Conservation (phyloP, 2,113 vertebrate species). For the Tragulus kanchil region DNA sequence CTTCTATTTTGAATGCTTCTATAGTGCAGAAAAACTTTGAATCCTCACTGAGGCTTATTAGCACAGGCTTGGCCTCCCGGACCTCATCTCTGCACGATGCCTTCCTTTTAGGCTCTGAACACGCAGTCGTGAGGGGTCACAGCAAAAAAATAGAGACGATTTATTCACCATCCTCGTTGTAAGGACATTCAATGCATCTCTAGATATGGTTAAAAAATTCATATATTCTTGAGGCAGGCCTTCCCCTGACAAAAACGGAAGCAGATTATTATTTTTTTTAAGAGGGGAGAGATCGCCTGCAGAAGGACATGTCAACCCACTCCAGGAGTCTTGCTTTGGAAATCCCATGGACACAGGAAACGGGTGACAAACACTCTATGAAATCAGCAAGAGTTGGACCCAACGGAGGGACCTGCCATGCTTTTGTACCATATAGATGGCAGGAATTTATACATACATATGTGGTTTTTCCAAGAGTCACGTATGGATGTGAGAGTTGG, state of each 20-base stretch:
- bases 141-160: background rate
- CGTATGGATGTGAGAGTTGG: no score
- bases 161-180: background rate
- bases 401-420: background rate
- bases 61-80: background rate
- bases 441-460: background rate
- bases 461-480: background rate
- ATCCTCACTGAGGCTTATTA: background rate
- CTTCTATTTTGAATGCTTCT: background rate
- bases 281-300: background rate
- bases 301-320: background rate
- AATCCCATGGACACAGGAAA: background rate
- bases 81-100: background rate
- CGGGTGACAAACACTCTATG: background rate
- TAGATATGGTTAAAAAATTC: constrained; percentile 1
- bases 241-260: background rate
- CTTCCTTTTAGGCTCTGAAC: background rate
- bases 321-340: background rate
- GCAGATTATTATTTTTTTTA: background rate
- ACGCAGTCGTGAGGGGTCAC: background rate
- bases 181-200: background rate
- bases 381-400: background rate
- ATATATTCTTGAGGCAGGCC: background rate
- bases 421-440: background rate
- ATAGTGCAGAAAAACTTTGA: background rate